A percentile compares a stretch with the other conserved stretches of the same genome.
Evolutionary conservation across 1,140 invertebrate species (phyloP).

Genomic region (Phortica variegata): DNA sequence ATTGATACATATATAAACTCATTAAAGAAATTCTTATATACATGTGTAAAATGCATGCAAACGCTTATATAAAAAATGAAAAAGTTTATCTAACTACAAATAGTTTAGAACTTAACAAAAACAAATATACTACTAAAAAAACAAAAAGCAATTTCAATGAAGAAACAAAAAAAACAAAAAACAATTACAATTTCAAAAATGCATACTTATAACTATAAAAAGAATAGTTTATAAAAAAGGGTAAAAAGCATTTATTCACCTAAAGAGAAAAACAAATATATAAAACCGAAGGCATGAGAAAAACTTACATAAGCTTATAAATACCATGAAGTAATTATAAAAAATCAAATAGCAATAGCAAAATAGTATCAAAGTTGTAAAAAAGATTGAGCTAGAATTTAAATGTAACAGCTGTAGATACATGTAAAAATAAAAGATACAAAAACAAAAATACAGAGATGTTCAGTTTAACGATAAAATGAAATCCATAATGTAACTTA

Average conservation of each 20-base stretch:
- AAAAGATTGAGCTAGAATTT: constrained; percentile 50
- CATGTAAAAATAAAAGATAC: constrained; percentile 28
- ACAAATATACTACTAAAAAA: constrained; percentile 10
- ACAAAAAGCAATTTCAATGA: constrained; percentile 37
- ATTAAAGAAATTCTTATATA: too few species aligned
- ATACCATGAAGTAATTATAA: constrained; percentile 27
- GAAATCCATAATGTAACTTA: too few species aligned
- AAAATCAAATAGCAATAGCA: constrained; percentile 43
- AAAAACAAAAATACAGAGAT: constrained; percentile 31
- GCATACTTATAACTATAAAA: constrained; percentile 31
- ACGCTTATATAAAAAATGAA: too few species aligned
- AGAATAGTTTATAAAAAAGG: constrained; percentile 46
- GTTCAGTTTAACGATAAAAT: too few species aligned
- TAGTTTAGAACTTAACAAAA: constrained; percentile 23
- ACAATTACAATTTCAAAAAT: constrained; percentile 45
- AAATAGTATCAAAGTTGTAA: constrained; percentile 37
- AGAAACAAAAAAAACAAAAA: constrained; percentile 25
- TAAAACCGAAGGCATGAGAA: constrained; percentile 6
- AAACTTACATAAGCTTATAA: constrained; percentile 32
- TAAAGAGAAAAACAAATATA: constrained; percentile 6
- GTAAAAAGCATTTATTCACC: constrained; percentile 46
- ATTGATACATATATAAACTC: too few species aligned
- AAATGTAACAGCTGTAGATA: constrained; percentile 21
- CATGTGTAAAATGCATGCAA: too few species aligned
- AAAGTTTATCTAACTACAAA: constrained; percentile 13